A percentile compares a stretch with the other conserved stretches of the same genome.
Evolutionary conservation across 2,797 vertebrate genomes (phyloP).

Genomic region (Pseudochirops corinnae): DNA sequence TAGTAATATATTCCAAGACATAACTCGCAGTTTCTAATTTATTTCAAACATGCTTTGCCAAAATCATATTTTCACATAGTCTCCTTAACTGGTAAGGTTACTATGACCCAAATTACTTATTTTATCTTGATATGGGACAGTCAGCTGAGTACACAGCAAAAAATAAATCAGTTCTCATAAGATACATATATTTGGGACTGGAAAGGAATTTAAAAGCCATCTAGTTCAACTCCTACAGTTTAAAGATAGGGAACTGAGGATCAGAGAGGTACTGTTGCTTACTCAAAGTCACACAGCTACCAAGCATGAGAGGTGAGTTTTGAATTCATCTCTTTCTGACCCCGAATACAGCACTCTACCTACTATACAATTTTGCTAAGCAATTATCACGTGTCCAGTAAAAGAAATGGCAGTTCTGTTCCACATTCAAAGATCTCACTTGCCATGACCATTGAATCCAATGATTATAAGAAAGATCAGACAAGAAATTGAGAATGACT

Average conservation of each 20-base stretch:
- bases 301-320: not conserved
- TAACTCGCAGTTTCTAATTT: slow-evolving; percentile 48
- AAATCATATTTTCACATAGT: slow-evolving; percentile 4
- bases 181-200: not conserved
- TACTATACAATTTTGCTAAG: not conserved
- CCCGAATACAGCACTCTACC: not conserved
- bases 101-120: slow-evolving; percentile 7
- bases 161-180: not conserved
- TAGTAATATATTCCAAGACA: slow-evolving; percentile 38
- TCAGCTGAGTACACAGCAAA: not conserved
- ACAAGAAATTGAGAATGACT: not conserved
- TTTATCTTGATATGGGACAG: slow-evolving; percentile 35
- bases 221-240: not conserved
- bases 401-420: not conserved
- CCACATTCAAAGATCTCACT: not conserved
- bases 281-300: not conserved
- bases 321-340: not conserved
- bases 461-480: not conserved
- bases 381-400: not conserved
- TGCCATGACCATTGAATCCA: not conserved
- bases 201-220: not conserved
- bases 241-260: not conserved
- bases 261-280: not conserved
- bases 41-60: slow-evolving; percentile 32
- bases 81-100: not conserved